Evolutionary conservation across 2,797 vertebrate species (phyloP).

Genomic region (Rhincodon typus): DNA sequence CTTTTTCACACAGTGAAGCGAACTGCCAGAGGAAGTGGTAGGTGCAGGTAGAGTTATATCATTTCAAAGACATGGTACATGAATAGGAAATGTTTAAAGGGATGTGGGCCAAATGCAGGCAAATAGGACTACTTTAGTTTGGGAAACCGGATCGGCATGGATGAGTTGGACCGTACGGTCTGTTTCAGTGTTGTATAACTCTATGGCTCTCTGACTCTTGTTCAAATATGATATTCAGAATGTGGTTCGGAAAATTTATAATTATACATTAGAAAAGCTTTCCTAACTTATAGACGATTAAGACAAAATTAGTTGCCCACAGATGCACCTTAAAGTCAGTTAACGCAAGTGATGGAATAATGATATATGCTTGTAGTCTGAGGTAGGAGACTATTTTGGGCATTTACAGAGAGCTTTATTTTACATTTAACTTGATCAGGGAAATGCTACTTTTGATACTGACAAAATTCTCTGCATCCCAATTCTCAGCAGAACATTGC

Average conservation of each 20-base stretch:
- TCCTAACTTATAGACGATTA: not conserved
- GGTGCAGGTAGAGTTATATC: too few relatives aligned
- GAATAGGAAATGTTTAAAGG: too few relatives aligned
- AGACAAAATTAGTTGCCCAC: not conserved
- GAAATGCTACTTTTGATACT: not conserved
- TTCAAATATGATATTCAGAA: not conserved
- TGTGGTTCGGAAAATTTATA: not conserved
- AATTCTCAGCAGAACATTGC: not conserved
- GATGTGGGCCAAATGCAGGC: too few relatives aligned
- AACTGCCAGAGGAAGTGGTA: too few relatives aligned
- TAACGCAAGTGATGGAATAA: not conserved
- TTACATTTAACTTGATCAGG: not conserved
- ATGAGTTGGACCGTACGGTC: too few relatives aligned
- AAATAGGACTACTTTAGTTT: too few relatives aligned
- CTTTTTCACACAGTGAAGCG: too few relatives aligned
- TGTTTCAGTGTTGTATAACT: too few relatives aligned
- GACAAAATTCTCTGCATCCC: not conserved
- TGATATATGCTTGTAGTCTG: not conserved
- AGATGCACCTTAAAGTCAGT: not conserved
- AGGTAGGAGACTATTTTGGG: not conserved
- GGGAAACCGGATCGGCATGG: too few relatives aligned
- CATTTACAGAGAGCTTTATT: not conserved
- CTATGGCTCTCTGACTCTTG: too few relatives aligned
- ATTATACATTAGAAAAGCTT: not conserved
- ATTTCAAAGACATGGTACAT: too few relatives aligned